These are phyloP conservation scores for Festucalex cinctus DNA, from an alignment of 2,113 vertebrate species.

Conservation along the genomic window DNA sequence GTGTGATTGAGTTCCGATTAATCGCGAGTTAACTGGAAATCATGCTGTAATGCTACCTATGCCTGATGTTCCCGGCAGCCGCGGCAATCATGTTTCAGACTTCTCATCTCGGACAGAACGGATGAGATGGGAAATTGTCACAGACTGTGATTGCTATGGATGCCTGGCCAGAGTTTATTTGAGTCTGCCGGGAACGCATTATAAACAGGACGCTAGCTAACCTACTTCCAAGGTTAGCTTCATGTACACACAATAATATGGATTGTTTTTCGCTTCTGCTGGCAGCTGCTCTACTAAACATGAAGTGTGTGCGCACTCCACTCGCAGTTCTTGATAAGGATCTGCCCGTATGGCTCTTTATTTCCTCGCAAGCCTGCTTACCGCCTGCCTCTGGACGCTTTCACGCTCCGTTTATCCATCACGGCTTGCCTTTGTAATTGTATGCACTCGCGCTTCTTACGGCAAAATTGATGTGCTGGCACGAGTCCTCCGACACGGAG, in stretches of 20 bases:
- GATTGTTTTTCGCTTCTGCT: conserved; percentile 29
- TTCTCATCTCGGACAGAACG: too few species aligned
- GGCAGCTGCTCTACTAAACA: conserved; percentile 40
- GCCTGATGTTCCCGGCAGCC: too few species aligned
- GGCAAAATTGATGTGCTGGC: conserved; percentile 46
- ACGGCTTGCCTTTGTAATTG: conserved; percentile 26
- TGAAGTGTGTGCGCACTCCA: neutral
- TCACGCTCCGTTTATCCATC: conserved; percentile 41
- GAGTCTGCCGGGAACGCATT: too few species aligned
- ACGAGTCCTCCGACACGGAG: conserved; percentile 19
- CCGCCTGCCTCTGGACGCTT: conserved; percentile 21
- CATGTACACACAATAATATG: neutral
- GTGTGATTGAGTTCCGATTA: too few species aligned
- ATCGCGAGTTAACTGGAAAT: too few species aligned
- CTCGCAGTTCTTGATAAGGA: conserved; percentile 29
- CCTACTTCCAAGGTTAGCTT: neutral
- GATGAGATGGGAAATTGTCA: too few species aligned
- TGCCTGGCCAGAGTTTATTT: too few species aligned
- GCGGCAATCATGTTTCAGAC: too few species aligned
- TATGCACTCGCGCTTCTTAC: conserved; percentile 36
- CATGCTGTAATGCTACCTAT: too few species aligned
- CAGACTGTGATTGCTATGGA: too few species aligned
- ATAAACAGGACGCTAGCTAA: neutral
- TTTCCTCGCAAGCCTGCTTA: conserved; percentile 15
- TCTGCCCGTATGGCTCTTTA: conserved; percentile 37